Evolutionary conservation across 37 sponge, comb jelly and placozoan species (phyloP).

Genomic region (Ephydatia muelleri): DNA sequence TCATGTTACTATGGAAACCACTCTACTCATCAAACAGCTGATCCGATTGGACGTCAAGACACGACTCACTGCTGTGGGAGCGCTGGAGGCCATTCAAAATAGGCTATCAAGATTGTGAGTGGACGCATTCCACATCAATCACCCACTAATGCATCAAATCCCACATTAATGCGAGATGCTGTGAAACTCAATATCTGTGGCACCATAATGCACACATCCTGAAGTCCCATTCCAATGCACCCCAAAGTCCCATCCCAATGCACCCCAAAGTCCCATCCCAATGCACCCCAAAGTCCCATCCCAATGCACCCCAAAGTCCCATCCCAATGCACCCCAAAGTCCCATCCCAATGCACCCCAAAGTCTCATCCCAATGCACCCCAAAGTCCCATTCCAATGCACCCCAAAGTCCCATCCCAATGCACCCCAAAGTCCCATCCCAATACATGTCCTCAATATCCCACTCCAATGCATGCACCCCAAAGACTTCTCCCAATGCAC

Average conservation of each 20-base stretch:
- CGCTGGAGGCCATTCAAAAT: constrained; percentile 26
- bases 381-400: too few species aligned
- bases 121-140: not conserved
- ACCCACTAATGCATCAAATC: not conserved
- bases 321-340: too few species aligned
- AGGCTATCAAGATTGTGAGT: constrained; percentile 64
- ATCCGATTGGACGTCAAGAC: constrained; percentile 40
- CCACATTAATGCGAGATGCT: constrained; percentile 16
- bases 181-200: not conserved
- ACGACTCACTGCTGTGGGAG: constrained; percentile 54
- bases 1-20: constrained; percentile 37
- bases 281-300: too few species aligned
- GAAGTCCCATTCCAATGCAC: too few species aligned
- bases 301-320: too few species aligned
- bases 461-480: not conserved
- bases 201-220: not conserved
- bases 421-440: not conserved
- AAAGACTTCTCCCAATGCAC: too few species aligned
- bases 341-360: too few species aligned
- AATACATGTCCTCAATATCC: not conserved
- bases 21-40: constrained; percentile 38
- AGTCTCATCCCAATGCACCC: too few species aligned
- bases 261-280: too few species aligned
- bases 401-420: too few species aligned
- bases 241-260: not conserved